Percentiles rank a stretch among this genome's conserved stretches.
phyloP scores from a whole-genome alignment of 2,113 vertebrate species.

The Eclectus roratus region DNA sequence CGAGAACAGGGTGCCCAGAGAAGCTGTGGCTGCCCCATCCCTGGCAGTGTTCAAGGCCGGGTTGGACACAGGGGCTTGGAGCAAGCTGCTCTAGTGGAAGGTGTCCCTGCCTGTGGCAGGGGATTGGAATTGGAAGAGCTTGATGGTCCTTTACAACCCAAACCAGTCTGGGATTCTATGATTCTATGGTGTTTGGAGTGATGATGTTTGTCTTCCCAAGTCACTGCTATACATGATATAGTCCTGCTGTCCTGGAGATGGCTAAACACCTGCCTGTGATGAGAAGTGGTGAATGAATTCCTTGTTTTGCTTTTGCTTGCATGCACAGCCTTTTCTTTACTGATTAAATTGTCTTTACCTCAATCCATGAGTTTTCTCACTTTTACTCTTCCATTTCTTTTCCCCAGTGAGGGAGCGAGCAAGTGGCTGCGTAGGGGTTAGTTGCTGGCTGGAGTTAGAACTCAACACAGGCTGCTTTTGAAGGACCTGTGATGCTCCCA shows the following conservation, averaged over 20 bases:
- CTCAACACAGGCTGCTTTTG: neutral
- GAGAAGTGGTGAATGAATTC: neutral
- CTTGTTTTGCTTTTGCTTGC: neutral
- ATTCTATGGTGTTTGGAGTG: neutral
- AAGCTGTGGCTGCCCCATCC: neutral
- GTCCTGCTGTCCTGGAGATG: neutral
- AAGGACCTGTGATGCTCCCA: neutral
- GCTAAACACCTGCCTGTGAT: neutral
- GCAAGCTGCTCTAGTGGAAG: neutral
- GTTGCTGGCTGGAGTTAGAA: neutral
- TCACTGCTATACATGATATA: accelerated
- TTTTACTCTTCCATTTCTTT: neutral
- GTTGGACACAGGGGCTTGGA: neutral
- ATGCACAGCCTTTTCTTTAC: neutral
- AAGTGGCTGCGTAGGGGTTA: neutral
- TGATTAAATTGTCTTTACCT: neutral
- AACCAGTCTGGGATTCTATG: neutral
- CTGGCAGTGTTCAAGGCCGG: no score
- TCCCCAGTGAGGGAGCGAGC: neutral
- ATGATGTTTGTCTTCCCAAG: neutral
- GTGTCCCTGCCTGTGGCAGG: neutral
- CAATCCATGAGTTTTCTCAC: neutral
- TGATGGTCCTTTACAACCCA: neutral
- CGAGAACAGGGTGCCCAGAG: neutral
- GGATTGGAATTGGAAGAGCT: neutral